Conservation (phyloP, 2,888 invertebrate genomes). For the Ceraclea dissimilis region DNA sequence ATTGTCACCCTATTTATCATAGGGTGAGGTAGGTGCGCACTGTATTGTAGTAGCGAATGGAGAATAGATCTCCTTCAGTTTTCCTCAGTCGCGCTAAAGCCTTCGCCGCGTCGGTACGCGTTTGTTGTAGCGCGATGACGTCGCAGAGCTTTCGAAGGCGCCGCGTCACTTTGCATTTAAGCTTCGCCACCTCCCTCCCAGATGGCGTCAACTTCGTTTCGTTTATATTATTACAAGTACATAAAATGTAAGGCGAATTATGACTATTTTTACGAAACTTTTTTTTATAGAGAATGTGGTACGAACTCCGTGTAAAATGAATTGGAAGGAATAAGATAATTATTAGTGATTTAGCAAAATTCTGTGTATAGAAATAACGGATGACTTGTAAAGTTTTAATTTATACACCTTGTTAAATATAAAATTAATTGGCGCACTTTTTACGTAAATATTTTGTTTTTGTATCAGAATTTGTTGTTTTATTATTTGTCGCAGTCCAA, state of each 20-base stretch:
- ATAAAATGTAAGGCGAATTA: neutral
- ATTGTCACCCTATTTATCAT: neutral
- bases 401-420: too few relatives aligned
- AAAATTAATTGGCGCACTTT: too few relatives aligned
- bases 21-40: neutral
- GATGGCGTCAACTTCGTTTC: slow-evolving; percentile 11
- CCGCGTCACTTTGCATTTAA: slow-evolving; percentile 8
- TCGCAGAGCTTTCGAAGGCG: slow-evolving; percentile 4
- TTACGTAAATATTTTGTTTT: too few relatives aligned
- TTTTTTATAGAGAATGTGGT: neutral
- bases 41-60: slow-evolving; percentile 2
- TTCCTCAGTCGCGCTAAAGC: slow-evolving; percentile 19
- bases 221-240: slow-evolving; percentile 28
- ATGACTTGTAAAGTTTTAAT: too few relatives aligned
- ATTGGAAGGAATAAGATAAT: too few relatives aligned
- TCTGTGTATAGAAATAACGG: too few relatives aligned
- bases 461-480: too few relatives aligned
- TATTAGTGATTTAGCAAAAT: too few relatives aligned
- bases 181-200: slow-evolving; percentile 5
- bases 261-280: slow-evolving; percentile 7
- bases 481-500: too few relatives aligned
- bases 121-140: slow-evolving; percentile 1
- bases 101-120: slow-evolving; percentile 17
- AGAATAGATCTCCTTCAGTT: slow-evolving; percentile 12
- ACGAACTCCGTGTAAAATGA: too few relatives aligned